Base-by-base conservation (phyloP, 2,797 vertebrate genomes). In the Sebastiscus tertius region DNA sequence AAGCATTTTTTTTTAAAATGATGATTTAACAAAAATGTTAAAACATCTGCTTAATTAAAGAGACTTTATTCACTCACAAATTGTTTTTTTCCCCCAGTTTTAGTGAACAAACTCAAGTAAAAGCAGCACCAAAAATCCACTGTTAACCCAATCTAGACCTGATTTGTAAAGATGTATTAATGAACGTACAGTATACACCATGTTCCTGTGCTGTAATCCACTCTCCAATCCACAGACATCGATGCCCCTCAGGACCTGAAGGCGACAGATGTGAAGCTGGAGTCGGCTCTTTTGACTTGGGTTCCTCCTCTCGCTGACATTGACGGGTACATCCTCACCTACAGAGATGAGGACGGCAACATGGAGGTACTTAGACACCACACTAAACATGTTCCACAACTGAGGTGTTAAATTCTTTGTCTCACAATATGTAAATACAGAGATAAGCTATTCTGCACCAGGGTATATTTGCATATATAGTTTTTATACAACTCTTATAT, bases 271-370 rank as follows among this genome's bases (percentile, higher is more conserved):
- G 91, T 97, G 12, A 94, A 91, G 3, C 73, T 80, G 70, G 94
- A 96, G 12, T 87, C 94, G 33, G 96, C 94, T 1, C 59, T 89
- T 12, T 14, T 98, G 88, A 97, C 94, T 52, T 99, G 97, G 97
- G 88, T 58, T 61, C 86, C 94, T 65, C 97, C 97, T 8, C 87
- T 92, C 58, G 97, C 97, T 56, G 88, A 95, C 82, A 97, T 97
- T 3, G 95, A 97, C 18, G 97, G 97, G 13, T 98, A 96, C 66
- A 74, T 92, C 79, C 94, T 98, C 75, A 96, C 92, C 33, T 98
- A 96, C 89, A 95, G 91, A 55, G 78, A 94, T 42, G 93, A 85
- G 52, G 94, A 95, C 6, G 95, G 96, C 54, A 94, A 77, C 36
- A 61, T 69, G 73, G 83, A 96, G 95, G 96, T 96, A 92, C 58